Evolutionary conservation across 2,113 vertebrate genomes (phyloP), one percentile per base, ranked within the genome.

Genomic region (Dendrocopos noguchii): DNA sequence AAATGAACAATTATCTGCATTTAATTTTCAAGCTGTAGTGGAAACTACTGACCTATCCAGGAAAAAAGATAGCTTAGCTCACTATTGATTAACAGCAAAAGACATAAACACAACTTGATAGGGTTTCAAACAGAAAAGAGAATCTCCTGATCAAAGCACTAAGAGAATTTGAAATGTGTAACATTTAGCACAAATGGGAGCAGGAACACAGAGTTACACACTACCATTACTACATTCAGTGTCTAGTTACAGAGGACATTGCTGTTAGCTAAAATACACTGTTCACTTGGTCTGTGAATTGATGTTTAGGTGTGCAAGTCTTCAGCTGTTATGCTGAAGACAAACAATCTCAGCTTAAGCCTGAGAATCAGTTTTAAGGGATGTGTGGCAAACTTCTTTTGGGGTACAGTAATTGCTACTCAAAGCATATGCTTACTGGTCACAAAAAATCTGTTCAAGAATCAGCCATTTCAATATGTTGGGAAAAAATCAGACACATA

Each of bases 1-100:
- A 81, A 85, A 7, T 57, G 57, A 96, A 75, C n/a, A 77, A 67
- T 93, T 91, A 72, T 34, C 91, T 90, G 78, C 29, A 56, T 46
- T 64, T 77, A 78, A 61, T 65, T 76, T 68, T 71, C 56, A 87
- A 80, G 28, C 53, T 83, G 56, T 12, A 65, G 65, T 60, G 24
- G 42, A 85, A 91, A 93, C 83, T 28, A 80, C 20, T 76, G 50
- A 84, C 61, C 50, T 84, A 81, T 3, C 68, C 63, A 84, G 78
- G 87, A 95, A 92, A 39, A 39, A 6, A 53, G n/a, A 79, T 65
- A 91, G 25, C 36, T 47, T 44, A 52, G 59, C 27, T 91, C 20
- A 50, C 21, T 92, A 79, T 16, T 36, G 65, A 86, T 59, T 70
- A 95, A 77, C 34, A 88, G 34, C 50, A 50, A 90, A 94, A 92